phyloP scores from a whole-genome alignment of 2,797 vertebrate species.

The Xenentodon cancila region DNA sequence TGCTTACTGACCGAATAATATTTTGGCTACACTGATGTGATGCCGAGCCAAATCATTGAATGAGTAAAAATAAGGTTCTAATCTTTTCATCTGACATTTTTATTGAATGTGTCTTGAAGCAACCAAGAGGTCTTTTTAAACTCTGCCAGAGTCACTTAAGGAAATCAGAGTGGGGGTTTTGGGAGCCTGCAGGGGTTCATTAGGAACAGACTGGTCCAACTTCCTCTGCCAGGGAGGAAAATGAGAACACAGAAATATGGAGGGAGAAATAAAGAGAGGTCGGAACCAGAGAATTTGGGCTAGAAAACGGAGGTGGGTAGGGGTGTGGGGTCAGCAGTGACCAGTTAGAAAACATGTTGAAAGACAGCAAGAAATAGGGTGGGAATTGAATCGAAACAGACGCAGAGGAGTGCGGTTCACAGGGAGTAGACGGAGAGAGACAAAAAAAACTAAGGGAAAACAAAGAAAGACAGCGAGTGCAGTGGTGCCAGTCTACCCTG shows the following conservation, averaged over 20 bases:
- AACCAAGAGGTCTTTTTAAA: conserved; percentile 70
- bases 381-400: conserved; percentile 48
- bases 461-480: conserved; percentile 49
- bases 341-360: conserved; percentile 37
- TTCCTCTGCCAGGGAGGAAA: conserved; percentile 69
- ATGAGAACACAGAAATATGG: conserved; percentile 52
- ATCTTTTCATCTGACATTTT: conserved; percentile 80
- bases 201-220: conserved; percentile 76
- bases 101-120: conserved; percentile 75
- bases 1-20: conserved; percentile 49
- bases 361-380: conserved; percentile 37
- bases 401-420: conserved; percentile 24
- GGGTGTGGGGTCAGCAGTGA: conserved; percentile 35
- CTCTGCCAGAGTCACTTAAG: conserved; percentile 80
- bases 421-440: conserved; percentile 35
- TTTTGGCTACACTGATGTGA: conserved; percentile 50
- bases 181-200: conserved; percentile 79
- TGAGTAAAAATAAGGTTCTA: conserved; percentile 65
- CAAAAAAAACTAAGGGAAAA: conserved; percentile 35
- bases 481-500: conserved; percentile 59
- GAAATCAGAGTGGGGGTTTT: conserved; percentile 75
- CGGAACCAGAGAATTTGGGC: conserved; percentile 48
- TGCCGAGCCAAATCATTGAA: conserved; percentile 62
- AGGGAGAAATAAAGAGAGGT: conserved; percentile 47
- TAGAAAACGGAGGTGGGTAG: conserved; percentile 10